phyloP scores from a whole-genome alignment of 2,797 vertebrate genomes.

The Enteromius paludinosus region DNA sequence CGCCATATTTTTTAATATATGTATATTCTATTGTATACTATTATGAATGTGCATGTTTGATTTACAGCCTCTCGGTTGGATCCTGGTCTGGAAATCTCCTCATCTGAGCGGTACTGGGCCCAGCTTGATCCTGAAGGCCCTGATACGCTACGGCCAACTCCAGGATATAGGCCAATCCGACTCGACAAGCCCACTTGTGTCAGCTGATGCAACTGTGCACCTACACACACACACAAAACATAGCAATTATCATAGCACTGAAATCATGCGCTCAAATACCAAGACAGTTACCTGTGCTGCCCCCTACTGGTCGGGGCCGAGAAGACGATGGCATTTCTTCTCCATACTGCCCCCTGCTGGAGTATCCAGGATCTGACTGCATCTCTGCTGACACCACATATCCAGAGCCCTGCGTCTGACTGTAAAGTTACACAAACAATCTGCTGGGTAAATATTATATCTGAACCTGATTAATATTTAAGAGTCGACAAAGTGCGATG shows the following conservation, averaged over 20 bases:
- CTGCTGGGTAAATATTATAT: slow-evolving; percentile 34
- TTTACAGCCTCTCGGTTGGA: slow-evolving; percentile 88
- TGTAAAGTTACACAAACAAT: slow-evolving; percentile 61
- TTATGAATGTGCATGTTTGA: slow-evolving; percentile 55
- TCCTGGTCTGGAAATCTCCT: slow-evolving; percentile 82
- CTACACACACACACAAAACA: slow-evolving; percentile 68
- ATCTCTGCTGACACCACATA: slow-evolving; percentile 82
- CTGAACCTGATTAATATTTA: not conserved
- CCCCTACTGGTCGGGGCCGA: slow-evolving; percentile 91
- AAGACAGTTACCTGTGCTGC: slow-evolving; percentile 86
- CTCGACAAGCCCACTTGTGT: slow-evolving; percentile 95
- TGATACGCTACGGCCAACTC: slow-evolving; percentile 87
- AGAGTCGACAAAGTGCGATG: not conserved
- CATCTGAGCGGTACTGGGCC: slow-evolving; percentile 87
- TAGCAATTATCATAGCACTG: not conserved
- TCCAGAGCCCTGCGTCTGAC: slow-evolving; percentile 82
- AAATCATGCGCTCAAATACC: not conserved
- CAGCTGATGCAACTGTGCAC: slow-evolving; percentile 94
- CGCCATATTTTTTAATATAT: no score
- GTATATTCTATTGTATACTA: no score
- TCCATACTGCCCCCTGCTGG: slow-evolving; percentile 82
- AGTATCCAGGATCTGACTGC: slow-evolving; percentile 80
- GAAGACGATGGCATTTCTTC: slow-evolving; percentile 88
- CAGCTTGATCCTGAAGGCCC: slow-evolving; percentile 88
- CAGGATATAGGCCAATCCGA: slow-evolving; percentile 88